Base-by-base conservation (phyloP, 92 coral and sea anemone species). In the Siderastrea radians region DNA sequence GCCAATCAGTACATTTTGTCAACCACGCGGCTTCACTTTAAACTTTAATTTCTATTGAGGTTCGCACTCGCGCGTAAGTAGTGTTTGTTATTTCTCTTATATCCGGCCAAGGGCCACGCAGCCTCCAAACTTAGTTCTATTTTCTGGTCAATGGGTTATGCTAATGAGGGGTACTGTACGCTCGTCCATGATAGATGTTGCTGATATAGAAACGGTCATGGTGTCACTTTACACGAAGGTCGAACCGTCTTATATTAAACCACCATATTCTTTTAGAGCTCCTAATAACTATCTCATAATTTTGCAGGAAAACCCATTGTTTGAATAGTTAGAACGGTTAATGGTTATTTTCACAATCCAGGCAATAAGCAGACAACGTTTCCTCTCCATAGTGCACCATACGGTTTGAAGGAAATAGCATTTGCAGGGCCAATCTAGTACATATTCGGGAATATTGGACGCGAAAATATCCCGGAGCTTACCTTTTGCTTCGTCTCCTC, bases 401-500 rank as follows among this genome's bases (percentile, higher is more conserved):
- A 57, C 10, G 14, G 61, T 57, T 57, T 6, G 61, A 57, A 57
- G 61, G 61, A 14, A 57, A 57, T 57, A 57, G 61, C 9, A 3
- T 15, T 60, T n/a, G n/a, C 26, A 11, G 65, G n/a, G 16, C 2
- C 5, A 60, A n/a, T 11, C 16, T 11, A 60, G 64, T 60, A 11
- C 14, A 60, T 2, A 60, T 60, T 60, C n/a, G 65, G 26, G 65
- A 60, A 60, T 60, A 60, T 60, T 60, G 2, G 65, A 60, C 65
- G 2, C 17, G 4, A 60, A 60, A 60, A 60, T 3, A 12, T 70
- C 26, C 13, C 5, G 19, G 26, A n/a, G 2, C 1, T 48, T 16
- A 48, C 75, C 53, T 70, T 70, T 45, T 70, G 43, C 43, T 48
- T 70, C 1, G 52, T 70, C 49, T 70, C 75, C 75, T 70, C 12